These are phyloP conservation scores for Heterodera schachtii DNA, from an alignment of 1,140 invertebrate species.

Conservation along the genomic window DNA sequence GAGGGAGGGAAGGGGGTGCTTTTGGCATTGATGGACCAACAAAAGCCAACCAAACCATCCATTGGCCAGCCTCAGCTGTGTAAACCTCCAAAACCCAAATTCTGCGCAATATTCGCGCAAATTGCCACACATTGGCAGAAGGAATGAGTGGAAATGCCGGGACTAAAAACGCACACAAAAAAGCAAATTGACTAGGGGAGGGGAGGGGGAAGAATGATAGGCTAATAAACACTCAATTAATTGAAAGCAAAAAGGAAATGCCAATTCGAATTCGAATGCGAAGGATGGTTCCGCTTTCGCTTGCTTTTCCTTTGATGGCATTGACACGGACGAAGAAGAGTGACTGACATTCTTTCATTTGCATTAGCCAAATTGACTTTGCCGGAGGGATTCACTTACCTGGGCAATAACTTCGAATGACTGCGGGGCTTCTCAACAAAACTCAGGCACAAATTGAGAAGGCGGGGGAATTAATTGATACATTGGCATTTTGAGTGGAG, in stretches of 20 bases:
- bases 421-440: neutral
- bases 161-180: no score
- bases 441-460: neutral
- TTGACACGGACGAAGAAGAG: neutral
- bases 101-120: constrained; percentile 51
- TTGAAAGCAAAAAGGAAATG: no score
- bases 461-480: neutral
- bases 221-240: no score
- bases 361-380: constrained; percentile 1
- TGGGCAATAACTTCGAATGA: neutral
- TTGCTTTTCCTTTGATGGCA: neutral
- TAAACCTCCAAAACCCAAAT: constrained; percentile 84
- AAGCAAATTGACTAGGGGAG: no score
- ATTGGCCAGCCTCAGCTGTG: constrained; percentile 79
- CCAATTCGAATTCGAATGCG: neutral
- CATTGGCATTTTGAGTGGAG: neutral
- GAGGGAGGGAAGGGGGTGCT: neutral
- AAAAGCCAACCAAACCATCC: neutral
- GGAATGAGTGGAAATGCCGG: neutral
- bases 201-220: no score
- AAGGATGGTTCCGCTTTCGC: neutral
- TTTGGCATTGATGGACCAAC: neutral
- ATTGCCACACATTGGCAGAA: neutral
- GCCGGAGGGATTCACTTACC: neutral
- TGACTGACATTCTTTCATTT: neutral